Percentiles rank a stretch among this genome's conserved stretches.
Conservation (phyloP, 2,113 vertebrate genomes). For the Cygnus atratus region DNA sequence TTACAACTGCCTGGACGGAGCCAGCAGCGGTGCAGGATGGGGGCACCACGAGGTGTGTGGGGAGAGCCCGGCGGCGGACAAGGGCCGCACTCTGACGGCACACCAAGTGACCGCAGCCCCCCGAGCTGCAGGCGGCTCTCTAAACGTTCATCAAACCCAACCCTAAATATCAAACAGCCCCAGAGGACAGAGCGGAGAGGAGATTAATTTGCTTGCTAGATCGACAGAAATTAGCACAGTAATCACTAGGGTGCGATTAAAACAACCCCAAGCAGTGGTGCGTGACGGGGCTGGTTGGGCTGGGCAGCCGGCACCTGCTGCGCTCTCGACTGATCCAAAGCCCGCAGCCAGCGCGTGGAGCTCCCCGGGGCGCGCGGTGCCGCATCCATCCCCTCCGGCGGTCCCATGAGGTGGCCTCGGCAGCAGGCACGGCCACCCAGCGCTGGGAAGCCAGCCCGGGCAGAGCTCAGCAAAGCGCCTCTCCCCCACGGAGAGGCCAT, state of each 20-base stretch:
- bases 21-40: background rate
- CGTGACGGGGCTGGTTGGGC: background rate
- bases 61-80: background rate
- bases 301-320: background rate
- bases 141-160: background rate
- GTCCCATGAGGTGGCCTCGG: too few species aligned
- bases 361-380: background rate
- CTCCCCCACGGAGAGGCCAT: background rate
- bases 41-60: rapidly evolving
- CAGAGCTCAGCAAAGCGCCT: too few species aligned
- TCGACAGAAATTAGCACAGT: background rate
- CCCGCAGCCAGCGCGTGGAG: background rate
- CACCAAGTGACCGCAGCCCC: background rate
- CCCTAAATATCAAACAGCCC: background rate
- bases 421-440: background rate
- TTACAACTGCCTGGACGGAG: background rate
- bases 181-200: background rate
- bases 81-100: rapidly evolving
- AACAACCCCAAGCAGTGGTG: background rate
- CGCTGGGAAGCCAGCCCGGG: background rate
- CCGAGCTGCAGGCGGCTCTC: background rate
- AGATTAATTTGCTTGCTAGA: background rate
- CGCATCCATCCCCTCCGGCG: too few species aligned
- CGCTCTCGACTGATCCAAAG: background rate
- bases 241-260: background rate